These are phyloP conservation scores for Heteromurus nitidus DNA, from an alignment of 2,888 invertebrate species.

Conservation along the genomic window DNA sequence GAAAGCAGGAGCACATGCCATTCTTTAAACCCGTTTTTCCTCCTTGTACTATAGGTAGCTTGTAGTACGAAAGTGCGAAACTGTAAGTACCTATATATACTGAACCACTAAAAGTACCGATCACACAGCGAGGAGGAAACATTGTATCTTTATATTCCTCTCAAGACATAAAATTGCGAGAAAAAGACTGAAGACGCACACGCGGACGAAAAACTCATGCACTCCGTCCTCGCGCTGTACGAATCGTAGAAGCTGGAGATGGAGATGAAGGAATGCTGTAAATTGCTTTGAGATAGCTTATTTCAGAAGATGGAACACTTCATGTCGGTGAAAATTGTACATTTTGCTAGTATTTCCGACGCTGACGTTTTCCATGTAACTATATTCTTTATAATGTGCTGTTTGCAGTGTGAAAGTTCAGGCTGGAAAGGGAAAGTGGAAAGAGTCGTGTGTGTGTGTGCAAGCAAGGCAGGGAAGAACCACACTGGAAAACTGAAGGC, in stretches of 20 bases:
- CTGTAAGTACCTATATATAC: too few species aligned
- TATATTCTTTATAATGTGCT: neutral
- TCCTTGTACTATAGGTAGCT: constrained; percentile 15
- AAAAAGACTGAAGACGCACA: constrained; percentile 34
- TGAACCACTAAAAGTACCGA: too few species aligned
- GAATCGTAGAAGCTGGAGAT: constrained; percentile 18
- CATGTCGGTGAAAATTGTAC: constrained; percentile 55
- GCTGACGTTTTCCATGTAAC: neutral
- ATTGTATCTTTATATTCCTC: constrained; percentile 27
- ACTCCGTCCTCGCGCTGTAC: constrained; percentile 24
- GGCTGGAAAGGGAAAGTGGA: constrained; percentile 17
- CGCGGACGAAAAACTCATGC: neutral
- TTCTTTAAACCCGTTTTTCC: constrained; percentile 25
- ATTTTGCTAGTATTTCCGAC: constrained; percentile 37
- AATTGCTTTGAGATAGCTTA: constrained; percentile 56
- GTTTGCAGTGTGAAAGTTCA: neutral
- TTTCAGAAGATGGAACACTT: constrained; percentile 54
- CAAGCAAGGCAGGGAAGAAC: neutral
- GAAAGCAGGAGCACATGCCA: constrained; percentile 43
- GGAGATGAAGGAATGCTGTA: constrained; percentile 45
- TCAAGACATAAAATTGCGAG: constrained; percentile 16
- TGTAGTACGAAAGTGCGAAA: too few species aligned
- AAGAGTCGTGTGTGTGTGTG: too few species aligned
- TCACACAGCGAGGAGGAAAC: constrained; percentile 36
- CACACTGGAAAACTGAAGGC: constrained; percentile 27